phyloP scores from a whole-genome alignment of 2,113 vertebrate genomes.

The Mirounga angustirostris region DNA sequence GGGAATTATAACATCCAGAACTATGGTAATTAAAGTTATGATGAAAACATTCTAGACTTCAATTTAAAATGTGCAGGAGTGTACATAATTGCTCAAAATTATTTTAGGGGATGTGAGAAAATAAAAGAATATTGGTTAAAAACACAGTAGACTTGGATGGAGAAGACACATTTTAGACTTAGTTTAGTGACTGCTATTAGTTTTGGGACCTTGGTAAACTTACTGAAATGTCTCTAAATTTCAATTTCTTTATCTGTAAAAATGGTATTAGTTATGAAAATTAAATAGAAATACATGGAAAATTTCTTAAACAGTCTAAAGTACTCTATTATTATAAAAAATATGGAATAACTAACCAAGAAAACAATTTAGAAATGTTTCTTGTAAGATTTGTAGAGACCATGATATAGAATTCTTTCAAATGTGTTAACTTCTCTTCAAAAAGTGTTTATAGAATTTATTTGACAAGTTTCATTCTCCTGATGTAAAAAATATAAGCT shows the following conservation, averaged over 20 bases:
- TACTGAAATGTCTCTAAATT: background rate
- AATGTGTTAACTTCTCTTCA: background rate
- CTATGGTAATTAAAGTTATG: background rate
- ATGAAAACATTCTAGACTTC: background rate
- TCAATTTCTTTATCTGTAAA: background rate
- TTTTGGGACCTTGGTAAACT: background rate
- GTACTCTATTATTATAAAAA: background rate
- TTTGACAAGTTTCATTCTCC: background rate
- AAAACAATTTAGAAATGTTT: background rate
- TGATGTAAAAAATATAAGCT: background rate
- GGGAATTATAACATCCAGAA: background rate
- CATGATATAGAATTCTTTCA: background rate
- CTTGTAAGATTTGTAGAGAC: background rate
- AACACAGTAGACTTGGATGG: background rate
- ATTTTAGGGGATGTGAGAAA: background rate
- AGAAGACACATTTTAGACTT: background rate
- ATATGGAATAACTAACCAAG: background rate
- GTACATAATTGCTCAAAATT: background rate
- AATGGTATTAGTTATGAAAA: background rate
- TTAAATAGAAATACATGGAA: background rate
- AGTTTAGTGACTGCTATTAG: background rate
- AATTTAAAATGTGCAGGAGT: background rate
- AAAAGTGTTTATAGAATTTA: background rate
- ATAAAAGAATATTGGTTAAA: background rate
- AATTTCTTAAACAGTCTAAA: background rate